These are phyloP conservation scores for Lagorchestes hirsutus DNA, from an alignment of 2,797 vertebrate genomes.

Conservation along the genomic window DNA sequence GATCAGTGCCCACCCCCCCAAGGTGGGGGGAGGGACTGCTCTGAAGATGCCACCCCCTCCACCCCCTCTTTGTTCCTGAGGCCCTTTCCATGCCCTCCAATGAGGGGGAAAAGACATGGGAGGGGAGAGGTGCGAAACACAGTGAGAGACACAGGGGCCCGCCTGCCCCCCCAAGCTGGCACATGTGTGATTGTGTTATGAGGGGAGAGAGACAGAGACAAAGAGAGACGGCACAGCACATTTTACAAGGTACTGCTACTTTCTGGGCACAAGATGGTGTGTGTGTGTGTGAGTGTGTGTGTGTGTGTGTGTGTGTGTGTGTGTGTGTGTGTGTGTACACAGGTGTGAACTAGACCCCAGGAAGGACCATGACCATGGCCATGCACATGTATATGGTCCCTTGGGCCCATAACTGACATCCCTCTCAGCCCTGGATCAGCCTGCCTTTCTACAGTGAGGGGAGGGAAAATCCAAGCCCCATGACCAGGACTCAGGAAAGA, in stretches of 20 bases:
- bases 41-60: not conserved
- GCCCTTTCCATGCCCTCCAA: not conserved
- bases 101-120: not conserved
- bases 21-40: not conserved
- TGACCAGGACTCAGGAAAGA: conserved; percentile 4
- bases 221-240: not conserved
- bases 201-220: not conserved
- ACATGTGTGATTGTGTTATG: not conserved
- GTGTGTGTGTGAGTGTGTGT: not conserved
- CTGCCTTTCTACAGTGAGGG: not conserved
- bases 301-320: too few relatives aligned
- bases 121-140: not conserved
- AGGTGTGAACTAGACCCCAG: not conserved
- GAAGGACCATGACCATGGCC: not conserved
- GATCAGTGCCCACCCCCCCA: not conserved
- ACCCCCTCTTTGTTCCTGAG: not conserved
- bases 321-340: too few relatives aligned
- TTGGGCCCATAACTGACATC: too few relatives aligned
- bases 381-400: too few relatives aligned
- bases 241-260: not conserved
- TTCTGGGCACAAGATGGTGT: not conserved
- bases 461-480: conserved; percentile 52
- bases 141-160: not conserved
- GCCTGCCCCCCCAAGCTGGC: not conserved
- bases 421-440: not conserved